Percentiles rank a stretch among this genome's conserved stretches.
phyloP scores from a whole-genome alignment of 2,888 invertebrate genomes.

The Griposia aprilina region DNA sequence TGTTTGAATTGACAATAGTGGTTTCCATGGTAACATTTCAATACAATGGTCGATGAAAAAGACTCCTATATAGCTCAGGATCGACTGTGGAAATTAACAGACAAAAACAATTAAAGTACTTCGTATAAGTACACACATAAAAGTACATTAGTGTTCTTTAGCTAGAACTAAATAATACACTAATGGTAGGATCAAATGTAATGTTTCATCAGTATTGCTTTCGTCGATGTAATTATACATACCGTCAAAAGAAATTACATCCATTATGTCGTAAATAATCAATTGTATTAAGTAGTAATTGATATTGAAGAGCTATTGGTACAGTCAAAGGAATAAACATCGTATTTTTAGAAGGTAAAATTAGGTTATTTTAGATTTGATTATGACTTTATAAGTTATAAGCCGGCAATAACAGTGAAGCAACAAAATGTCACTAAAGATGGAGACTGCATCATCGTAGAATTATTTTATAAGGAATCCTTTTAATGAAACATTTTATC shows the following conservation, averaged over 20 bases:
- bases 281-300: conserved; percentile 7
- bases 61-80: not conserved
- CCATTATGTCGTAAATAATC: conserved; percentile 25
- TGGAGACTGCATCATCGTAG: too few species aligned
- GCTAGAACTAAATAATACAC: conserved; percentile 16
- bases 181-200: conserved; percentile 30
- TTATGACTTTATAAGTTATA: too few species aligned
- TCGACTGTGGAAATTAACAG: not conserved
- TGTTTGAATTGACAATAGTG: not conserved
- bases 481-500: too few species aligned
- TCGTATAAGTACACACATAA: not conserved
- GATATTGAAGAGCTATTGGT: conserved; percentile 12
- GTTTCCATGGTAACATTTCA: conserved; percentile 3
- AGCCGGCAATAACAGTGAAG: too few species aligned
- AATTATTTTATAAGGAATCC: too few species aligned
- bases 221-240: conserved; percentile 35
- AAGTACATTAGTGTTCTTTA: not conserved
- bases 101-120: not conserved
- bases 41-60: not conserved
- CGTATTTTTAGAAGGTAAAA: not conserved
- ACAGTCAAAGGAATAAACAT: conserved; percentile 1
- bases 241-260: conserved; percentile 28
- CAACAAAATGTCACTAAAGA: too few species aligned
- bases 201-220: not conserved
- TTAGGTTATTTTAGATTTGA: not conserved